phyloP scores from a whole-genome alignment of 1,140 invertebrate genomes.

The Heliconius melpomene region DNA sequence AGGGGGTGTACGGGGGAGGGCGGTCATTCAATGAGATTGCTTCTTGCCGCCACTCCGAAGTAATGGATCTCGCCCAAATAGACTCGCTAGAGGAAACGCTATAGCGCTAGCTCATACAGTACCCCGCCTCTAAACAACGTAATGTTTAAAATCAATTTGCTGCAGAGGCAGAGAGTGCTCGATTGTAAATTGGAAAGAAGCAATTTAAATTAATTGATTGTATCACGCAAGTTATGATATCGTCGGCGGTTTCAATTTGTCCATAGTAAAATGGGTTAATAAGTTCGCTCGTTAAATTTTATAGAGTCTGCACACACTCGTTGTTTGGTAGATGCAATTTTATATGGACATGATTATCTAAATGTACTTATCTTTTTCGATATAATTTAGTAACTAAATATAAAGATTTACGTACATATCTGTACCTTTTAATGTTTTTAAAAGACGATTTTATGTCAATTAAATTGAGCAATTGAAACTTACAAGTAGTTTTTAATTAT shows the following conservation, averaged over 20 bases:
- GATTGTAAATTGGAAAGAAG: slow-evolving; percentile 27
- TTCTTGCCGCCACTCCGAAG: slow-evolving; percentile 80
- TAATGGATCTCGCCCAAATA: slow-evolving; percentile 82
- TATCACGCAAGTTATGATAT: slow-evolving; percentile 23
- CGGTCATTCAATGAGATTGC: slow-evolving; percentile 82
- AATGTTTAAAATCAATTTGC: slow-evolving; percentile 31
- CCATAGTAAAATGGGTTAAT: slow-evolving; percentile 19
- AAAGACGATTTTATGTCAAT: no score
- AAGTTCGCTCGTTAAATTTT: slow-evolving; percentile 21
- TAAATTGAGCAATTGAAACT: no score
- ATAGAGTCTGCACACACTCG: slow-evolving; percentile 1
- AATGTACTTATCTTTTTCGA: background rate
- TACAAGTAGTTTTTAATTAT: no score
- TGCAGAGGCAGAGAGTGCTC: slow-evolving; percentile 15
- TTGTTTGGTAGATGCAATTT: background rate
- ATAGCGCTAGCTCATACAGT: slow-evolving; percentile 59
- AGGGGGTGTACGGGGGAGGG: slow-evolving; percentile 52
- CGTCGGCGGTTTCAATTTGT: slow-evolving; percentile 20
- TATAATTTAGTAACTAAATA: no score
- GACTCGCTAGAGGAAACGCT: slow-evolving; percentile 78
- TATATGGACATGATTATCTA: background rate
- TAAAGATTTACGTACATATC: no score
- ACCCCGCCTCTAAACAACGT: slow-evolving; percentile 27
- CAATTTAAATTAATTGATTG: slow-evolving; percentile 25
- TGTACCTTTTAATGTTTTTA: no score